Base-by-base conservation (phyloP, 1,140 invertebrate species). In the Conus betulinus region DNA sequence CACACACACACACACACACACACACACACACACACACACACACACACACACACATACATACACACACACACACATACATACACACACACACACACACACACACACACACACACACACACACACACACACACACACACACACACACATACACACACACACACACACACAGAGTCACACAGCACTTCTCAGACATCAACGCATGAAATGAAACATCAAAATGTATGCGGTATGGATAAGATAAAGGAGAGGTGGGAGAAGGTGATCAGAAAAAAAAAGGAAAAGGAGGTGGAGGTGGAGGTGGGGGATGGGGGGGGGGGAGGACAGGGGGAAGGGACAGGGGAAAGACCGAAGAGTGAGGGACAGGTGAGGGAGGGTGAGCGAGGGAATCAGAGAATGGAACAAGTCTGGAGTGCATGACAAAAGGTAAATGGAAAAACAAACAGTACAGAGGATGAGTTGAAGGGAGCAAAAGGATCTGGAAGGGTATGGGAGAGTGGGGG, bases 1-100 rank as follows among this genome's bases (percentile, higher is more conserved):
- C 3, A 74, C 71, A 74, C 71, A 74, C 71, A 74, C 71, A 74
- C 71, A 74, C 71, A 20, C 71, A 78, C 76, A 78, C 76, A 78
- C 76, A 78, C 76, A 78, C 76, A 78, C 76, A 78, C 76, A 78
- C 76, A 27, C 76, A 78, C 76, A 78, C 76, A 39, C 76, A 78
- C 7, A 10, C 25, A 78, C 25, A 60, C 57, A 60, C 57, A 60
- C 57, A 60, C 57, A 11, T 4, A 60, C 57, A 60, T 4, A 60
- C 57, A 60, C 57, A 60, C 57, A 60, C 57, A 60, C 4, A 5
- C 57, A 60, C 57, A 60, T 0, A 60, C 57, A 60, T 15, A 11
- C 57, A 11, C 57, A 60, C 57, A 60, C 57, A 60, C 57, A 60
- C 57, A 60, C 57, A 60, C 57, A 60, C 8, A 15, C 15, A 11